A percentile compares a stretch with the other conserved stretches of the same genome.
Conservation (phyloP, 2,888 invertebrate species). For the Coleophora flavipennella region DNA sequence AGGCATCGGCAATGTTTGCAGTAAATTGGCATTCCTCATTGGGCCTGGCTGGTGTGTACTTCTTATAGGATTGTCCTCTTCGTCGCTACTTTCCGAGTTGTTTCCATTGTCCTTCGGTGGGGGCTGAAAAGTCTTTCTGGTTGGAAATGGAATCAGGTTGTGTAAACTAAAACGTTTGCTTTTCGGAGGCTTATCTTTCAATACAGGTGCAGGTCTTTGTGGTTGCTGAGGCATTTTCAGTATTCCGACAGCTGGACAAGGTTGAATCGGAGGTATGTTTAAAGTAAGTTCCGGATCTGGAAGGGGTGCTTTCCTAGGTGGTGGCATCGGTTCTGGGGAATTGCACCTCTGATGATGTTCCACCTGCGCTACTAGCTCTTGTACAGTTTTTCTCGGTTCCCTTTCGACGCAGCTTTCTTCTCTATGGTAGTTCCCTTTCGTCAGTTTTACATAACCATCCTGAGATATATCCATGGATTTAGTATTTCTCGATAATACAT, state of each 20-base stretch:
- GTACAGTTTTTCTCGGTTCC: constrained; percentile 70
- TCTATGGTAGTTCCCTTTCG: constrained; percentile 34
- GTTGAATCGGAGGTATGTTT: constrained; percentile 34
- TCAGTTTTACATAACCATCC: constrained; percentile 63
- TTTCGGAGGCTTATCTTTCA: constrained; percentile 64
- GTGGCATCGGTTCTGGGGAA: constrained; percentile 47
- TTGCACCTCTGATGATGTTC: constrained; percentile 63
- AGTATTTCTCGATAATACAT: constrained; percentile 34
- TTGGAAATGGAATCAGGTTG: constrained; percentile 66
- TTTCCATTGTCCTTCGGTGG: constrained; percentile 63
- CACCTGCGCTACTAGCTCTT: constrained; percentile 75
- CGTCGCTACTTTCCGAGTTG: constrained; percentile 73
- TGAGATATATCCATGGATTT: constrained; percentile 61
- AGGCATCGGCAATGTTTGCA: constrained; percentile 66
- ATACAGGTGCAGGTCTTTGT: constrained; percentile 54
- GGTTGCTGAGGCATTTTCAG: constrained; percentile 64
- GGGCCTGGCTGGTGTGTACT: constrained; percentile 64
- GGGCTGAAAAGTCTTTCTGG: constrained; percentile 61
- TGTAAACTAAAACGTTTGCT: constrained; percentile 65
- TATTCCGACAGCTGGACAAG: constrained; percentile 29
- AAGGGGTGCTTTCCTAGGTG: constrained; percentile 37
- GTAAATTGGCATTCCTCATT: constrained; percentile 68
- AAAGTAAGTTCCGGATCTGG: constrained; percentile 36
- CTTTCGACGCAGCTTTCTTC: constrained; percentile 35
- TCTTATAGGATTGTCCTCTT: constrained; percentile 65